These are phyloP conservation scores for Calidris pygmaea DNA, from an alignment of 2,113 vertebrate genomes.

Conservation along the genomic window DNA sequence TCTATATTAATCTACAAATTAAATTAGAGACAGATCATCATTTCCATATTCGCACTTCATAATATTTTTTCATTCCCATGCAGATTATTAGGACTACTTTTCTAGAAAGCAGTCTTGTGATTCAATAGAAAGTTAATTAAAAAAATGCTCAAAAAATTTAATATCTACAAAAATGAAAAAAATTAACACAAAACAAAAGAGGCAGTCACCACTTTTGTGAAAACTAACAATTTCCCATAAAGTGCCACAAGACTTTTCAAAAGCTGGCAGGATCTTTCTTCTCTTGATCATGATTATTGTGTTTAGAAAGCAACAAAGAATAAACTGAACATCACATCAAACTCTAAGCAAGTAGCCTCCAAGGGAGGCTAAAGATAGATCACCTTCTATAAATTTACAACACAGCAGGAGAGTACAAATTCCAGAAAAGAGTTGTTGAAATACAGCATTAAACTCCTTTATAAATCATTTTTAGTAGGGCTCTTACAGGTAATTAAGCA, in stretches of 20 bases:
- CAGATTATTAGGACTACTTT: neutral
- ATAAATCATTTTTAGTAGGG: conserved; percentile 49
- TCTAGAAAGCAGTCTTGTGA: neutral
- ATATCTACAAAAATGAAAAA: neutral
- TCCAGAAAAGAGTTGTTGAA: conserved; percentile 10
- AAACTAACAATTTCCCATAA: neutral
- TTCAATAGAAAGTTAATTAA: neutral
- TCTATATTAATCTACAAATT: neutral
- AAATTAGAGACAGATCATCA: neutral
- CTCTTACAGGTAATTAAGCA: conserved; percentile 21
- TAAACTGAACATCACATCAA: neutral
- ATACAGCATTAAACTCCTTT: neutral
- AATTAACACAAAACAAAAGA: neutral
- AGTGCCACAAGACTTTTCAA: neutral
- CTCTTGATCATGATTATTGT: neutral
- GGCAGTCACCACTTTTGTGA: neutral
- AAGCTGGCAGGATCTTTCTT: neutral
- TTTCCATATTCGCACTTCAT: neutral
- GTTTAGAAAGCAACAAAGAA: neutral
- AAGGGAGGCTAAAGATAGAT: neutral
- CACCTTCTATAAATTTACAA: neutral
- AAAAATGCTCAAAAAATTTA: neutral
- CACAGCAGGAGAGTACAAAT: neutral
- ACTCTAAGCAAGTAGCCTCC: neutral
- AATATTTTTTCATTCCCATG: neutral